These are phyloP conservation scores for Pasiphila rectangulata DNA, from an alignment of 2,888 invertebrate genomes.

Conservation along the genomic window DNA sequence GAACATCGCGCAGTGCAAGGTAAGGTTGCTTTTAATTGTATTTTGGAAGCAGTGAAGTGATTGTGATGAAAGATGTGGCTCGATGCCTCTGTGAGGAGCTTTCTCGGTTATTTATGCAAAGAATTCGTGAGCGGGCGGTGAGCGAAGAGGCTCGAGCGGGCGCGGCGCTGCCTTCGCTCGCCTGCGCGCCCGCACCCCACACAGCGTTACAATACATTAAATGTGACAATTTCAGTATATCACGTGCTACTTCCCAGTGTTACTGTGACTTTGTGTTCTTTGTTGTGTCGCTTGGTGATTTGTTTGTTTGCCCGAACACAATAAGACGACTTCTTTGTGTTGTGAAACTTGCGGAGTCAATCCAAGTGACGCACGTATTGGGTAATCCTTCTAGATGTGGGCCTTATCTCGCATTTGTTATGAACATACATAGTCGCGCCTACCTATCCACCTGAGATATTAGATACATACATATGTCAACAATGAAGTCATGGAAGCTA, in stretches of 20 bases:
- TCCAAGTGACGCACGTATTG: slow-evolving; percentile 53
- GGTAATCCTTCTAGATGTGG: slow-evolving; percentile 54
- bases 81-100: slow-evolving; percentile 45
- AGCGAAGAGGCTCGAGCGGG: slow-evolving; percentile 65
- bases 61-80: slow-evolving; percentile 42
- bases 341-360: slow-evolving; percentile 48
- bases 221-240: slow-evolving; percentile 65
- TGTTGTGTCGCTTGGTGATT: slow-evolving; percentile 54
- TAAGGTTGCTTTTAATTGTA: slow-evolving; percentile 69
- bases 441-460: slow-evolving; percentile 2
- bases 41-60: slow-evolving; percentile 67
- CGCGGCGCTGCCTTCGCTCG: slow-evolving; percentile 62
- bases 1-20: slow-evolving; percentile 78
- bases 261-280: slow-evolving; percentile 57
- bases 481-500: slow-evolving; percentile 24
- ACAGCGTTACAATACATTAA: slow-evolving; percentile 37
- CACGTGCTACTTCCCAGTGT: slow-evolving; percentile 58
- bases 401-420: slow-evolving; percentile 51
- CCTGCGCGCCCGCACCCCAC: slow-evolving; percentile 61
- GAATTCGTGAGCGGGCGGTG: slow-evolving; percentile 76
- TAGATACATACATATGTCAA: slow-evolving; percentile 22
- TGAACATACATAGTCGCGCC: slow-evolving; percentile 17
- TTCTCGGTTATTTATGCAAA: slow-evolving; percentile 78
- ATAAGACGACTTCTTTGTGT: slow-evolving; percentile 64
- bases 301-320: slow-evolving; percentile 47